Evolutionary conservation across 1,140 invertebrate genomes (phyloP).

Genomic region (Drosophila sechellia): DNA sequence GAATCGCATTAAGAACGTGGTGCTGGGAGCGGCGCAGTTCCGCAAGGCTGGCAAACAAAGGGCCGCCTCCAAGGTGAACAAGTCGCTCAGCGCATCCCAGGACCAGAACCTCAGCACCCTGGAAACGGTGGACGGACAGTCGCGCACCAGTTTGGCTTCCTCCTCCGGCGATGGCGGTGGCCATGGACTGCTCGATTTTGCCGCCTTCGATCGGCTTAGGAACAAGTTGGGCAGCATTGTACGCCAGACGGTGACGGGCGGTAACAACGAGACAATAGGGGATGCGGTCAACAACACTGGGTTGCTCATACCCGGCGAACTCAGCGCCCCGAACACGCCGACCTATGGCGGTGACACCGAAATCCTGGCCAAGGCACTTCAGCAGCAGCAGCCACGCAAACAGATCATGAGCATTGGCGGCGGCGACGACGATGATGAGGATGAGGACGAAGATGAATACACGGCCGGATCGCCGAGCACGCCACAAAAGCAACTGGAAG

Average conservation of each 20-base stretch:
- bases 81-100: constrained; percentile 79
- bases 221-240: constrained; percentile 88
- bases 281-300: constrained; percentile 81
- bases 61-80: constrained; percentile 84
- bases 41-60: constrained; percentile 89
- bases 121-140: constrained; percentile 85
- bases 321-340: constrained; percentile 46
- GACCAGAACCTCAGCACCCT: constrained; percentile 85
- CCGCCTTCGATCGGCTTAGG: constrained; percentile 87
- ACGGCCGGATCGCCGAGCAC: constrained; percentile 23
- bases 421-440: constrained; percentile 58
- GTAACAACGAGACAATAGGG: constrained; percentile 59
- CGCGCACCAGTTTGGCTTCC: constrained; percentile 85
- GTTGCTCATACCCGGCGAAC: constrained; percentile 35
- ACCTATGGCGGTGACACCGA: constrained; percentile 91
- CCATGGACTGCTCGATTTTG: constrained; percentile 85
- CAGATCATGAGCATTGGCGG: constrained; percentile 81
- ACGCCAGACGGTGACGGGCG: constrained; percentile 84
- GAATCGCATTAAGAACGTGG: constrained; percentile 97
- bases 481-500: constrained; percentile 43
- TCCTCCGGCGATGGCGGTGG: constrained; percentile 68
- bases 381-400: constrained; percentile 74
- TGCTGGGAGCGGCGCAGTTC: constrained; percentile 95
- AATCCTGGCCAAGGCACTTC: constrained; percentile 87
- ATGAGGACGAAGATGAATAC: constrained; percentile 35